A percentile compares a stretch with the other conserved stretches of the same genome.
Evolutionary conservation across 2,113 vertebrate genomes (phyloP).

Genomic region (Dolichotis patagonum): DNA sequence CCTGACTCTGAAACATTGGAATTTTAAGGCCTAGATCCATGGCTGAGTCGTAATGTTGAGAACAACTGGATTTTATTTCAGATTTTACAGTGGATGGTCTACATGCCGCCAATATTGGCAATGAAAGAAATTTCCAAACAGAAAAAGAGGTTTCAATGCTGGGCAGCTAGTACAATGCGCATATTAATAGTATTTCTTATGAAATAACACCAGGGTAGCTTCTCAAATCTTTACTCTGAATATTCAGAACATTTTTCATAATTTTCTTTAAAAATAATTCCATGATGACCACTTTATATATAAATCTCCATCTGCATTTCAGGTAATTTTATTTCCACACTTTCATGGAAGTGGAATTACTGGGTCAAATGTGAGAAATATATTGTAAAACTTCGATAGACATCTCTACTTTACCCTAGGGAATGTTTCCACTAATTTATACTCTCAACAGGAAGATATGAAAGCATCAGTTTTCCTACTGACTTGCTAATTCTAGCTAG

Average conservation of each 20-base stretch:
- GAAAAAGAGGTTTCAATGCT: background rate
- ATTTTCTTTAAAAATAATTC: constrained; percentile 38
- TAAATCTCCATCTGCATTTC: constrained; percentile 29
- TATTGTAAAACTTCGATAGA: constrained; percentile 61
- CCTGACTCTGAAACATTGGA: background rate
- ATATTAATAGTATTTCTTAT: background rate
- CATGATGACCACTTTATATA: background rate
- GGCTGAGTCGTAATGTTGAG: background rate
- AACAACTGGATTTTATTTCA: constrained; percentile 6
- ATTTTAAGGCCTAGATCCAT: background rate
- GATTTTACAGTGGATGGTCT: background rate
- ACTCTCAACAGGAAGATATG: constrained; percentile 55
- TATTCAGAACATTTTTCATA: background rate
- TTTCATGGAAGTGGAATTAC: constrained; percentile 7
- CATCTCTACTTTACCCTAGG: background rate
- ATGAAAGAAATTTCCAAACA: background rate
- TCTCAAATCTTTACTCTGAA: background rate
- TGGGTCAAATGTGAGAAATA: constrained; percentile 56
- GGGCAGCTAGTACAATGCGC: background rate
- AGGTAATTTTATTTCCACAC: constrained; percentile 63
- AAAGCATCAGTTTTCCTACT: constrained; percentile 55
- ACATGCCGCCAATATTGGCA: background rate
- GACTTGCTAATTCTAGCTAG: constrained; percentile 33
- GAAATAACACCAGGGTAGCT: background rate
- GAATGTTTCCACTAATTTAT: constrained; percentile 73